Base-by-base conservation (phyloP, 2,797 vertebrate genomes). In the Acanthurus lineatus region DNA sequence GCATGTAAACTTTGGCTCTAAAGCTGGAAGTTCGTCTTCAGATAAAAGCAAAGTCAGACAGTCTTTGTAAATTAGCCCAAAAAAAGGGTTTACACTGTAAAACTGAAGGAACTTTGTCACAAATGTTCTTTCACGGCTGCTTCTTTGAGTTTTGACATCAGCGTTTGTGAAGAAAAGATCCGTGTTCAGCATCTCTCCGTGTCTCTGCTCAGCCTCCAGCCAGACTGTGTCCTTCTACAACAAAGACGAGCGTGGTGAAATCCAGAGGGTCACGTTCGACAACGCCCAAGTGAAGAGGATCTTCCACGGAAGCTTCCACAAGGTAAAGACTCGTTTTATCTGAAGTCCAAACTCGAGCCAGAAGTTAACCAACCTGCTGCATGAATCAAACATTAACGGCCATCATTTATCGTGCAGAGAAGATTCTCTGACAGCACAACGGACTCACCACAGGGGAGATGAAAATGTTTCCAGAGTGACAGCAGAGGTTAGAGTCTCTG, bases 271-370 rank as follows among this genome's bases (percentile, higher is more conserved):
- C 68, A 95, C 94, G 8, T 99, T 99, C 84, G 96, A 97, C 91
- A 92, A 83, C 28, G 93, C 95, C 14, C 95, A 93, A 45, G 90
- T 99, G 62, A 98, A 97, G 95, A 96, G 91, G 85, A 95, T 99
- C 72, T 99, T 99, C 94, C 97, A 98, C 70, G 98, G 98, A 83
- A 99, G 97, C 91, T 99, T 99, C 94, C 98, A 99, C 92, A 99
- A 99, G 97, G 98, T 99, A 96, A 97, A 19, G 67, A 45, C 19
- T 9, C 17, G 0, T 2, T 52, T 52, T 15, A 42, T 11, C 28
- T 61, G 14, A 2, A 3, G 4, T 25, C 6, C 20, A 38, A 10
- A 48, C 9, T 12, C 1, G 6, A 61, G 15, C 20, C 16, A n/a
- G 35, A 66, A 16, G 9, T 32, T 19, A 56, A 66, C 20, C 6